Evolutionary conservation across 2,797 vertebrate genomes (phyloP).

Genomic region (Girardinus metallicus): DNA sequence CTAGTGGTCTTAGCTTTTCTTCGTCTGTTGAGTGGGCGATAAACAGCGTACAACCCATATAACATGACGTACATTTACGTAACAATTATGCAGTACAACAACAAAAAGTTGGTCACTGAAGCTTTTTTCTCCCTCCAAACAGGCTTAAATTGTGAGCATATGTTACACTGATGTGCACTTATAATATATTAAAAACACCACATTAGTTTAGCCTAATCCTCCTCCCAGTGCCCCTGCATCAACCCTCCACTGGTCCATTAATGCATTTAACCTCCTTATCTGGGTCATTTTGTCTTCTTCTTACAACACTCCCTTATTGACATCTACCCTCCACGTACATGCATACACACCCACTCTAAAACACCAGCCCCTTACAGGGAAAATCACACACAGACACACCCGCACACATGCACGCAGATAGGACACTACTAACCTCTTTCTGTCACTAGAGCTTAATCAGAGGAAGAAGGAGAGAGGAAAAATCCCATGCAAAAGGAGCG

Average conservation of each 20-base stretch:
- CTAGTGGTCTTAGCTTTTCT: constrained; percentile 79
- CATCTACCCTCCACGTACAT: constrained; percentile 9
- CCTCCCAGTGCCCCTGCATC: constrained; percentile 27
- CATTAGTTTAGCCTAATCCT: constrained; percentile 49
- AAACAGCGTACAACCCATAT: constrained; percentile 8
- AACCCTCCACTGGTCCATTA: constrained; percentile 65
- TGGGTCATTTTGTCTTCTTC: constrained; percentile 72
- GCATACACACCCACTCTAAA: constrained; percentile 16
- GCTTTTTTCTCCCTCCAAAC: neutral
- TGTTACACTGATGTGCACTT: constrained; percentile 26
- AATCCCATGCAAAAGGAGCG: constrained; percentile 34
- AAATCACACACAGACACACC: constrained; percentile 17
- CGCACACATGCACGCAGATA: constrained; percentile 20
- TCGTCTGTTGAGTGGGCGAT: constrained; percentile 72
- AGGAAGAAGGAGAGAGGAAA: constrained; percentile 25
- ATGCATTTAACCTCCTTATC: constrained; percentile 70
- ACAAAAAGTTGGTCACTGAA: neutral
- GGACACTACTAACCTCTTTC: constrained; percentile 77
- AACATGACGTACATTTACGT: neutral
- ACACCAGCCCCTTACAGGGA: constrained; percentile 4
- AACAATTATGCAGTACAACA: neutral
- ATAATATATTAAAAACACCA: constrained; percentile 42
- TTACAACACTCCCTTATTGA: constrained; percentile 48
- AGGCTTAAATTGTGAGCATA: constrained; percentile 12
- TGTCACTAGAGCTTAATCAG: constrained; percentile 75